Percentiles rank a stretch among this genome's conserved stretches.
These are phyloP conservation scores for Chiroxiphia lanceolata DNA, from an alignment of 2,797 vertebrate genomes.

Conservation along the genomic window DNA sequence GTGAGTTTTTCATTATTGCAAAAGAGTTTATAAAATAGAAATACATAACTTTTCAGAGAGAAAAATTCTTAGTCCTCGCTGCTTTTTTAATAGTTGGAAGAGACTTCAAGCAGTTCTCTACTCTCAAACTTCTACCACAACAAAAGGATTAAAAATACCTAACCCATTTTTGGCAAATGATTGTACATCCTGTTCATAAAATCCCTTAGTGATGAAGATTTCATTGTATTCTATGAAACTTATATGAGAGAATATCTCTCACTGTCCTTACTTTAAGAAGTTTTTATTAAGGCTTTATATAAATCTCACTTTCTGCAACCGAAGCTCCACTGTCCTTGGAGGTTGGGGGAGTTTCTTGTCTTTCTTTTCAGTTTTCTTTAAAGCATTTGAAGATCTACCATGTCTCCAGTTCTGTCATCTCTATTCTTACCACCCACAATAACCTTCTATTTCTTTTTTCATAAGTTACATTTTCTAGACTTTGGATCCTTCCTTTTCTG, in stretches of 20 bases:
- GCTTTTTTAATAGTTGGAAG: not conserved
- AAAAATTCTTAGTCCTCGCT: not conserved
- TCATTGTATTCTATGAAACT: not conserved
- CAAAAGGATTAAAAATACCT: constrained; percentile 3
- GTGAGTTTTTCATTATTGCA: not conserved
- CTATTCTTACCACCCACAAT: not conserved
- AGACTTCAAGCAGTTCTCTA: not conserved
- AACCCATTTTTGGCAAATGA: not conserved
- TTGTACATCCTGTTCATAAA: not conserved
- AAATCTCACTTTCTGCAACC: not conserved
- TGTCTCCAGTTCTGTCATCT: not conserved
- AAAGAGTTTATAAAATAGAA: not conserved
- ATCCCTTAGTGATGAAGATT: not conserved
- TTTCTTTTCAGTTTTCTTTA: not conserved
- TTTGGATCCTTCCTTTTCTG: not conserved
- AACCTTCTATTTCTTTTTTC: not conserved
- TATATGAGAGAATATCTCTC: not conserved
- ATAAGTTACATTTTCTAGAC: not conserved
- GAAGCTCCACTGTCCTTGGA: not conserved
- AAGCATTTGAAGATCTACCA: not conserved
- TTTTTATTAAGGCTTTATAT: not conserved
- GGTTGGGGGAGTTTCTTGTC: not conserved
- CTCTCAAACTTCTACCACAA: not conserved
- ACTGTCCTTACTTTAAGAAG: not conserved
- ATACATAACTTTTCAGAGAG: not conserved